phyloP scores from a whole-genome alignment of 2,113 vertebrate genomes.

The Thamnophis sirtalis region DNA sequence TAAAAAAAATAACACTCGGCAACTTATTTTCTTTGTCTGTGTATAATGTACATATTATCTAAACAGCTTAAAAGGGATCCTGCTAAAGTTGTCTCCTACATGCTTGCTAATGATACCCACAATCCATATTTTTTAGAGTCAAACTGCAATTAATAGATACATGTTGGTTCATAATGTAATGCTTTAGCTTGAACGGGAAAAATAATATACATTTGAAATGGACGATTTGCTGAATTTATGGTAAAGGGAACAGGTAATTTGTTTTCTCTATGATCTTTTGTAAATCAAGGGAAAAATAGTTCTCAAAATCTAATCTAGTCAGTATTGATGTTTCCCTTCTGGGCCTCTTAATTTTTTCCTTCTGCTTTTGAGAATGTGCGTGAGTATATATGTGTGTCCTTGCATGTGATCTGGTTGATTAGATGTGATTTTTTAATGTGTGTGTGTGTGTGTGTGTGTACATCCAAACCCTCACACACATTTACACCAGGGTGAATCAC shows the following conservation, averaged over 20 bases:
- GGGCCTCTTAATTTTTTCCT: neutral
- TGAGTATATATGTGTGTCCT: neutral
- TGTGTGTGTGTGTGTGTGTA: too few relatives aligned
- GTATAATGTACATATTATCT: constrained; percentile 69
- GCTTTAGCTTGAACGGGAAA: neutral
- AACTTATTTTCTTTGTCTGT: constrained; percentile 75
- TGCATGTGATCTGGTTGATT: neutral
- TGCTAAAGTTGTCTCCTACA: constrained; percentile 16
- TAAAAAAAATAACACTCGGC: constrained; percentile 58
- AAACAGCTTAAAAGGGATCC: constrained; percentile 78
- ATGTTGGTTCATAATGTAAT: neutral
- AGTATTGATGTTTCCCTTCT: constrained; percentile 57
- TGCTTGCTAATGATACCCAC: neutral
- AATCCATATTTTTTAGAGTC: neutral
- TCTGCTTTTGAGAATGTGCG: neutral
- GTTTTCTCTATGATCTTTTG: neutral
- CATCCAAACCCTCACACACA: too few relatives aligned
- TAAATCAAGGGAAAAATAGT: constrained; percentile 56
- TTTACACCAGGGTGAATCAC: constrained; percentile 66
- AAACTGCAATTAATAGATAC: neutral
- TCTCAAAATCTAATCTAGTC: constrained; percentile 58
- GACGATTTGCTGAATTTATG: neutral
- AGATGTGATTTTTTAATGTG: neutral
- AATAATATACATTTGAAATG: neutral
- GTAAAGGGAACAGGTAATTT: neutral